Base-by-base conservation (phyloP, 2,797 vertebrate genomes). In the Melanotaenia pygmaea region DNA sequence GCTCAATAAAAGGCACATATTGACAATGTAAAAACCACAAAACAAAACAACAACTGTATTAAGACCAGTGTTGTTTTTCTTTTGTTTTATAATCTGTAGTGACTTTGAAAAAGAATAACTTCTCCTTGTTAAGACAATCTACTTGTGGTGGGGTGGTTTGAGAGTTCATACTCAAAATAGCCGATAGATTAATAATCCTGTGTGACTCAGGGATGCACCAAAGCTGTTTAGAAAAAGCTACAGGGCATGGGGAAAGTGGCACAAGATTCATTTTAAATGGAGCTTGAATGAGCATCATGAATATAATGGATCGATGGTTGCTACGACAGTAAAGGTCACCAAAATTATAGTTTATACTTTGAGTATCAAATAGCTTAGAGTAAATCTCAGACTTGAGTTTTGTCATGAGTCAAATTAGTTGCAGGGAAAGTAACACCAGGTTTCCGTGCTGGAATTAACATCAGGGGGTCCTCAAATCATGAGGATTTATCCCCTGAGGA, bases 261-360 rank as follows among this genome's bases (percentile, higher is more conserved):
- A 45, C 10, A 54, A 5, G 4, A 9, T 14, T 4, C 18, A 18
- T 70, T 14, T 9, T 8, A 64, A 58, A 12, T 2, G 18, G n/a
- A 28, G 1, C 20, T 50, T 22, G 6, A 16, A 24, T 37, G 34
- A 45, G 59, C 32, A 5, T 57, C 70, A 40, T 73, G 60, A 83
- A 71, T 24, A 43, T 68, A 30, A 82, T 28, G 59, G 28, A 47
- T 64, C 40, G 47, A 28, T 0, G n/a, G 37, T 58, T 60, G 60
- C 32, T 34, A 7, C 16, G 10, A 58, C 2, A 53, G 37, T 28
- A 22, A 12, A 70, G 47, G 70, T 79, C 77, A 68, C 54, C 30
- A 63, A 72, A 74, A 72, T 54, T 18, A 67, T 4, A 9, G 43
- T 62, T 64, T 47, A 11, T 76, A 61, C 64, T 56, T 70, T 50